Conservation (phyloP, 2,888 invertebrate species). For the Keiferia lycopersicella region DNA sequence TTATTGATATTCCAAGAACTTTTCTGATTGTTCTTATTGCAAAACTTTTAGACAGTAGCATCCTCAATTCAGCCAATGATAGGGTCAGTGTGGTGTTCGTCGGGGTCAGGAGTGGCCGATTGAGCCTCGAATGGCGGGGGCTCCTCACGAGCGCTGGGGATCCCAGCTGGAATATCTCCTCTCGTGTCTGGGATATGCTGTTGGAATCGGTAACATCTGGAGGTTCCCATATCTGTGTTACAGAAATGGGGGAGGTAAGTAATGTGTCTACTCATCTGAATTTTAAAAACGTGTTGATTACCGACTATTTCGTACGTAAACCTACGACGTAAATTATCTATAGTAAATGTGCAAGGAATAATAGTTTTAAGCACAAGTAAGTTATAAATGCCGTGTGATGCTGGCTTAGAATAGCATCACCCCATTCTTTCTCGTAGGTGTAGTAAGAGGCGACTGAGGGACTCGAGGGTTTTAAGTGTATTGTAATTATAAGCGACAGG, state of each 20-base stretch:
- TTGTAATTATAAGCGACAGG: too few species aligned
- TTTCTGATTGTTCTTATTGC: neutral
- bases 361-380: too few species aligned
- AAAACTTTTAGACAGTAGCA: conserved; percentile 42
- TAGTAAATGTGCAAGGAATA: too few species aligned
- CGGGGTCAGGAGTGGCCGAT: conserved; percentile 41
- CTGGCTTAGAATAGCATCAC: too few species aligned
- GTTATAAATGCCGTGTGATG: too few species aligned
- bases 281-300: too few species aligned
- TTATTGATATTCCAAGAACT: neutral
- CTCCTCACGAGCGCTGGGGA: conserved; percentile 84
- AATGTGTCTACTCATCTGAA: neutral
- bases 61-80: conserved; percentile 51
- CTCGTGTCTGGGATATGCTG: conserved; percentile 91
- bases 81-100: conserved; percentile 40
- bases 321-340: too few species aligned
- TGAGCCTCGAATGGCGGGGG: conserved; percentile 54
- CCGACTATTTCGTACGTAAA: too few species aligned
- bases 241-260: conserved; percentile 90
- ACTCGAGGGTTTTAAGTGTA: too few species aligned
- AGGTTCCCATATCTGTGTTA: conserved; percentile 93
- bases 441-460: too few species aligned
- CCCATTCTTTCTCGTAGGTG: too few species aligned
- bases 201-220: conserved; percentile 93
- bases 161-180: conserved; percentile 89